These are phyloP conservation scores for Hoplias malabaricus DNA, from an alignment of 2,113 vertebrate genomes.

Conservation along the genomic window DNA sequence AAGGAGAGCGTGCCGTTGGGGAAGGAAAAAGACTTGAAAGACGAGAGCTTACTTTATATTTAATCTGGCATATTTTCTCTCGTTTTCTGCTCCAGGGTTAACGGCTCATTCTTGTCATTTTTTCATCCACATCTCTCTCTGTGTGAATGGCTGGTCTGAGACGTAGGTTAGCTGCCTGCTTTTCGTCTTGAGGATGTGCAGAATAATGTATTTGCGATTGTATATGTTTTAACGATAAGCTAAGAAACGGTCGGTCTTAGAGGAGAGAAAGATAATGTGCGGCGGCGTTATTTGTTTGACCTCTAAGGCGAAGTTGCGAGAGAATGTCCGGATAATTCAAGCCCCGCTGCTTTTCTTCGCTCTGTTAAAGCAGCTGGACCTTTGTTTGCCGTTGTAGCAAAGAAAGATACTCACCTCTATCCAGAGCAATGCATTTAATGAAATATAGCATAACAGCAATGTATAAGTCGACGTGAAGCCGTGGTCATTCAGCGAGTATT, in stretches of 20 bases:
- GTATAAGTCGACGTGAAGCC: conserved; percentile 30
- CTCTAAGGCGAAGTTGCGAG: neutral
- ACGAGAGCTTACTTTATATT: neutral
- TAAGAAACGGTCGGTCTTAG: neutral
- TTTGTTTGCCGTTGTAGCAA: neutral
- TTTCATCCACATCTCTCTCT: neutral
- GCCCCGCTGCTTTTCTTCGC: neutral
- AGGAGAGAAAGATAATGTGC: neutral
- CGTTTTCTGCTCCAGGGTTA: neutral
- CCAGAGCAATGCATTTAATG: conserved; percentile 63
- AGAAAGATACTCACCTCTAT: conserved; percentile 48
- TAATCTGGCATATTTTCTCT: neutral
- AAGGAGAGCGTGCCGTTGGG: neutral
- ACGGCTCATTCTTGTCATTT: neutral
- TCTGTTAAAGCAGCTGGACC: neutral
- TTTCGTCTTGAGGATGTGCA: neutral
- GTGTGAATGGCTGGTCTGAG: neutral
- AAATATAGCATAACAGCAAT: conserved; percentile 53
- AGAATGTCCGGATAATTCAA: neutral
- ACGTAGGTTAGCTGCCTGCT: neutral
- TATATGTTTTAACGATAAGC: neutral
- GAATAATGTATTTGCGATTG: too few relatives aligned
- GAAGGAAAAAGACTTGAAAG: neutral
- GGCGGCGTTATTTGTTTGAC: neutral
- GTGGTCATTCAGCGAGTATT: neutral